These are phyloP conservation scores for Platorchestia sp. DNA, from an alignment of 1,140 invertebrate genomes.

Conservation along the genomic window DNA sequence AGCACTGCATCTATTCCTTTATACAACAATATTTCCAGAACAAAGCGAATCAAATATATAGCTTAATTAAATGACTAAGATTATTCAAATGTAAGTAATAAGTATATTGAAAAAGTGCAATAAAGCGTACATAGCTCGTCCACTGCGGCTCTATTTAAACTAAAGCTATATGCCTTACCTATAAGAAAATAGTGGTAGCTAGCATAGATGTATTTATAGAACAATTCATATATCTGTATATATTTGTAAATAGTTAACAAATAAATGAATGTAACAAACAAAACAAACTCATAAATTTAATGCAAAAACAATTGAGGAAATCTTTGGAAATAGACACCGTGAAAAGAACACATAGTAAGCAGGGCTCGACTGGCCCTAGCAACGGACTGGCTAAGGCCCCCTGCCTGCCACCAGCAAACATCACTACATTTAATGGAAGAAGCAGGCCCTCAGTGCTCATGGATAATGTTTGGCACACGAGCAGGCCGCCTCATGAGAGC, in stretches of 20 bases:
- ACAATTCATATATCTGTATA: constrained; percentile 2
- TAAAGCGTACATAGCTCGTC: neutral
- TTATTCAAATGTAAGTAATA: neutral
- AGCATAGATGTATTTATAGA: constrained; percentile 36
- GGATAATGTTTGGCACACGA: neutral
- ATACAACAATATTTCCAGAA: neutral
- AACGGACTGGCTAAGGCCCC: neutral
- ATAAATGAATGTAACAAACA: constrained; percentile 39
- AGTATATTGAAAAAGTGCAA: constrained; percentile 22
- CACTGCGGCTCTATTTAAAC: neutral
- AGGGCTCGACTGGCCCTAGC: neutral
- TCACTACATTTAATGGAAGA: neutral
- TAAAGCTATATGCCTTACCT: constrained; percentile 28
- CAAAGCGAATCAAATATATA: constrained; percentile 2
- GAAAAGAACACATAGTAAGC: neutral
- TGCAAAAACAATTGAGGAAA: neutral
- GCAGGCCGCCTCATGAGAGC: no score
- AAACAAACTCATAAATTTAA: constrained; percentile 43
- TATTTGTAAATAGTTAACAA: constrained; percentile 47
- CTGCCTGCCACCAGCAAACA: neutral
- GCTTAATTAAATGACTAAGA: neutral
- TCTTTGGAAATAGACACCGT: neutral
- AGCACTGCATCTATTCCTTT: neutral
- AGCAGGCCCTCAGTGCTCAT: neutral
- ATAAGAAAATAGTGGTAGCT: constrained; percentile 14